These are phyloP conservation scores for Nymphalis polychloros DNA, from an alignment of 2,888 invertebrate genomes.

Conservation along the genomic window DNA sequence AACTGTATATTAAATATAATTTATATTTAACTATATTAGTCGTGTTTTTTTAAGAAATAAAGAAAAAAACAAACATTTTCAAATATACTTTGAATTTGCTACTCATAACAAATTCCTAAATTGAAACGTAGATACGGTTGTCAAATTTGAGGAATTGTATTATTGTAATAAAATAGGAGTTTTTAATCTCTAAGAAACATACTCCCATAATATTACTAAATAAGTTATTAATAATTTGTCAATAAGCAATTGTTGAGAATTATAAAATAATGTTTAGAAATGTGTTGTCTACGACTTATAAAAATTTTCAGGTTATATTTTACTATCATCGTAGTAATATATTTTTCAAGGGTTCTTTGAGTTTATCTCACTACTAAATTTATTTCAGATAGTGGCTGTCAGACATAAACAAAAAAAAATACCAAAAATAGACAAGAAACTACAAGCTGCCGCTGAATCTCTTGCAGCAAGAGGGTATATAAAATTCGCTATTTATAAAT, in stretches of 20 bases:
- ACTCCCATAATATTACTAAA: not conserved
- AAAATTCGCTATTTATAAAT: not conserved
- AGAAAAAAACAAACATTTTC: not conserved
- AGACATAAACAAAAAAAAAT: conserved; percentile 62
- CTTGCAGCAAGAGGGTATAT: conserved; percentile 86
- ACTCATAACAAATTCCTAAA: not conserved
- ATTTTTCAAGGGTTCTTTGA: not conserved
- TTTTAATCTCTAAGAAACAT: not conserved
- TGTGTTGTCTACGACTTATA: conserved; percentile 48
- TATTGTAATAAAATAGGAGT: not conserved
- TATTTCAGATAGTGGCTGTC: conserved; percentile 53
- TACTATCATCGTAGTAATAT: not conserved
- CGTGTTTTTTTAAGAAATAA: not conserved
- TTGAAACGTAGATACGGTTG: not conserved
- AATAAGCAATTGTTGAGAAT: not conserved
- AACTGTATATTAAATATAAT: not conserved
- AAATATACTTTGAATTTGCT: not conserved
- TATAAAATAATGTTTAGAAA: conserved; percentile 48
- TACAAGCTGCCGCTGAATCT: conserved; percentile 82
- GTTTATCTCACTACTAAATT: conserved; percentile 11
- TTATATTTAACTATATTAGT: not conserved
- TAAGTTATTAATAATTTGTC: not conserved
- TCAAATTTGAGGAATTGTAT: conserved; percentile 3
- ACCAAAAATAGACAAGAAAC: conserved; percentile 71
- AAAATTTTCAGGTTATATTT: conserved; percentile 63